These are phyloP conservation scores for Brachypterus glaber DNA, from an alignment of 2,888 invertebrate genomes.

Conservation along the genomic window DNA sequence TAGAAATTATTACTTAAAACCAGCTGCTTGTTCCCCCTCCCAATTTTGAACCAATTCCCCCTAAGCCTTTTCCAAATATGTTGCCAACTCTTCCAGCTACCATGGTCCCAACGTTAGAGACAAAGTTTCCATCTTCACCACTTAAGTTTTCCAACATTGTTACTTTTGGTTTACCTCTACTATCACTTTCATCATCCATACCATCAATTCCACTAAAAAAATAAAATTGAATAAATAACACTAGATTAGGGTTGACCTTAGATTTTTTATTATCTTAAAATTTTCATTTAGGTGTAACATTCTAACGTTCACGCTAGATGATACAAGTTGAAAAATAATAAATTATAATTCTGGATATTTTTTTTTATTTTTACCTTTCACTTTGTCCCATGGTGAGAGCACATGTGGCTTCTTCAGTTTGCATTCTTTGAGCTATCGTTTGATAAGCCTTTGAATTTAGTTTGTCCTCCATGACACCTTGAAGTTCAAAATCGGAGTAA, in stretches of 20 bases:
- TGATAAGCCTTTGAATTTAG: conserved; percentile 93
- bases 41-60: conserved; percentile 80
- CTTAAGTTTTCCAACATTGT: conserved; percentile 54
- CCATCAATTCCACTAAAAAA: conserved; percentile 34
- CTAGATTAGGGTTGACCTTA: too few species aligned
- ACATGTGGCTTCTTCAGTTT: conserved; percentile 93
- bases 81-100: conserved; percentile 83
- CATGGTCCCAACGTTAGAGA: conserved; percentile 73
- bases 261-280: too few species aligned
- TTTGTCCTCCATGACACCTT: conserved; percentile 96
- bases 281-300: too few species aligned
- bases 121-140: conserved; percentile 61
- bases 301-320: too few species aligned
- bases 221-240: too few species aligned
- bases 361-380: conserved; percentile 53
- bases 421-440: conserved; percentile 85
- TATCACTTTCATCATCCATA: conserved; percentile 51
- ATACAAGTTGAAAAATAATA: too few species aligned
- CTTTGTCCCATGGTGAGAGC: conserved; percentile 74
- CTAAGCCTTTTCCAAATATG: conserved; percentile 83
- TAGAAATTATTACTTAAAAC: conserved; percentile 69
- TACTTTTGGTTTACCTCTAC: conserved; percentile 49
- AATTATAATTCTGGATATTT: too few species aligned
- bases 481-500: conserved; percentile 97
- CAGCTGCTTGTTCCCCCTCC: conserved; percentile 77